A percentile compares a stretch with the other conserved stretches of the same genome.
phyloP scores from a whole-genome alignment of 2,888 invertebrate species.

The Ditula angustiorana region DNA sequence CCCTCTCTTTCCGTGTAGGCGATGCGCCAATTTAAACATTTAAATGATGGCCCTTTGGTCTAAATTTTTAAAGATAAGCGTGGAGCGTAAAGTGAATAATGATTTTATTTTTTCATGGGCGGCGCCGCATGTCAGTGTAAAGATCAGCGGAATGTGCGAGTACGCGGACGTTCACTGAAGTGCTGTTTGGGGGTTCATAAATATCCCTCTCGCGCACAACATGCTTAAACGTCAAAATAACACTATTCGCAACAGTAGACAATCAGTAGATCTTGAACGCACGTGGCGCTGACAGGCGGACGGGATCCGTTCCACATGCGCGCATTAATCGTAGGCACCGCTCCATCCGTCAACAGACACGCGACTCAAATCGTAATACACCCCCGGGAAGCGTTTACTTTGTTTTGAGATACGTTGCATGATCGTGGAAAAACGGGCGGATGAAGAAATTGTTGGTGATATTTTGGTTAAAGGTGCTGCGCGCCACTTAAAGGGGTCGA shows the following conservation, averaged over 20 bases:
- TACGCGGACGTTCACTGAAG: neutral
- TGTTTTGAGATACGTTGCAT: neutral
- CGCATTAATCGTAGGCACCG: slow-evolving; percentile 53
- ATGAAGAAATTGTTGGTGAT: neutral
- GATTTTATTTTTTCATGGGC: too few species aligned
- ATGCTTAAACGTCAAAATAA: slow-evolving; percentile 3
- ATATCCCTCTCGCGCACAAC: neutral
- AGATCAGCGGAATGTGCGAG: neutral
- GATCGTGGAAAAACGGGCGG: neutral
- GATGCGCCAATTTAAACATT: too few species aligned
- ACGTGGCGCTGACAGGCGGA: slow-evolving; percentile 38
- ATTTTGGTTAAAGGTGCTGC: neutral
- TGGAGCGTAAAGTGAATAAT: too few species aligned
- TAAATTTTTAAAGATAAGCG: too few species aligned
- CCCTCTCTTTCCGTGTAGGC: too few species aligned
- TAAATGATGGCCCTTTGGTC: too few species aligned
- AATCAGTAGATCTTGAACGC: slow-evolving; percentile 2
- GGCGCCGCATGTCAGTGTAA: too few species aligned
- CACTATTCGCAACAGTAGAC: slow-evolving; percentile 18
- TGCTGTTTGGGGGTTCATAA: neutral
- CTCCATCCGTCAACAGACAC: slow-evolving; percentile 61
- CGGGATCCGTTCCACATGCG: slow-evolving; percentile 39
- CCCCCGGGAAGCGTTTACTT: slow-evolving; percentile 45
- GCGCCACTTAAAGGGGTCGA: too few species aligned
- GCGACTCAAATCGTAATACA: slow-evolving; percentile 55